These are phyloP conservation scores for Psittacula echo DNA, from an alignment of 2,797 vertebrate genomes.

Conservation along the genomic window DNA sequence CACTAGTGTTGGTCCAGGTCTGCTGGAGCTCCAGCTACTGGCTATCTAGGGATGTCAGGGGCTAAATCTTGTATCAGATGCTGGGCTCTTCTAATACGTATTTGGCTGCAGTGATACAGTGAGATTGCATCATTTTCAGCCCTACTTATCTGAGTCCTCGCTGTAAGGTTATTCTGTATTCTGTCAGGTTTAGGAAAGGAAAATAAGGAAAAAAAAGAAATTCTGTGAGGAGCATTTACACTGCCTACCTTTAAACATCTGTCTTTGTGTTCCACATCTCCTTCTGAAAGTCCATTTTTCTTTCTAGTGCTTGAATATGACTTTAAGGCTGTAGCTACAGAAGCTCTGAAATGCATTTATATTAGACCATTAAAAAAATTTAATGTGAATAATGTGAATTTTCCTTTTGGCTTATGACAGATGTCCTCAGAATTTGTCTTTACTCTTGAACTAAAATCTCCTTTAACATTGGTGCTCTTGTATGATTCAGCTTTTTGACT, in stretches of 20 bases:
- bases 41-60: neutral
- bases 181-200: neutral
- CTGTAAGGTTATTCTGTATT: neutral
- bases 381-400: neutral
- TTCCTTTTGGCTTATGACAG: neutral
- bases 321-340: neutral
- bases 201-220: neutral
- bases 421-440: neutral
- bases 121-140: neutral
- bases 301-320: neutral
- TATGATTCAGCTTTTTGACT: neutral
- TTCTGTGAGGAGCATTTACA: neutral
- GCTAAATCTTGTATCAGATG: neutral
- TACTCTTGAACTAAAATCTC: neutral
- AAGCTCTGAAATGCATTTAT: neutral
- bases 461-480: neutral
- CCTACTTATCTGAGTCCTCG: neutral
- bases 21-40: neutral
- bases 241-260: neutral
- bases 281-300: neutral
- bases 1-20: neutral
- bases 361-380: neutral
- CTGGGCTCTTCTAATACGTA: neutral
- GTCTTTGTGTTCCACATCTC: neutral
- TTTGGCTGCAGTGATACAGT: neutral